phyloP scores from a whole-genome alignment of 1,140 invertebrate species.

The Drosophila novamexicana region DNA sequence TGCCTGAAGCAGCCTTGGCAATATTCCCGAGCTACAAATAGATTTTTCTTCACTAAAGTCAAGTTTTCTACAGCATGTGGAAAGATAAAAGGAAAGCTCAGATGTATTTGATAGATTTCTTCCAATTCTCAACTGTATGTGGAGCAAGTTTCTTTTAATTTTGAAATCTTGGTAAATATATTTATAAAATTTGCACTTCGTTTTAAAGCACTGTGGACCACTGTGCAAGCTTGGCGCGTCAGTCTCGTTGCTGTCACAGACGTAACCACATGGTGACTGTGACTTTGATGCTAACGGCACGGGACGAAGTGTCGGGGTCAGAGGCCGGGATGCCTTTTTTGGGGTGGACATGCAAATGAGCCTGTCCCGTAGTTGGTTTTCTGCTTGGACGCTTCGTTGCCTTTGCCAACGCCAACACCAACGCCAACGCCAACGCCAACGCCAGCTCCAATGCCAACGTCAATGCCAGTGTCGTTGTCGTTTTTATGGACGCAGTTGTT shows the following conservation, averaged over 20 bases:
- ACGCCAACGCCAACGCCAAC: constrained; percentile 9
- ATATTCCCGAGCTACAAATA: too few relatives aligned
- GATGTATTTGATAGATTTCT: too few relatives aligned
- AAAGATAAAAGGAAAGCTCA: too few relatives aligned
- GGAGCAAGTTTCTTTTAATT: too few relatives aligned
- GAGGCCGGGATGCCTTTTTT: constrained; percentile 15
- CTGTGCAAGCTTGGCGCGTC: constrained; percentile 45
- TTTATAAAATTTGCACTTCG: background rate
- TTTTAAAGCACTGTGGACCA: constrained; percentile 28
- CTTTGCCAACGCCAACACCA: constrained; percentile 46
- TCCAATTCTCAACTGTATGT: background rate
- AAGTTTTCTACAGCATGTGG: too few relatives aligned
- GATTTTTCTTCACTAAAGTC: too few relatives aligned
- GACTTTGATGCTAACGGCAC: constrained; percentile 65
- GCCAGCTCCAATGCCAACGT: background rate
- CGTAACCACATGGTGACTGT: constrained; percentile 79
- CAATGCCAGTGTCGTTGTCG: constrained; percentile 41
- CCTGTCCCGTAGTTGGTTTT: constrained; percentile 80
- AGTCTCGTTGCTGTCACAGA: constrained; percentile 72
- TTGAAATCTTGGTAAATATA: too few relatives aligned
- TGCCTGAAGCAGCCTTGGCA: too few relatives aligned
- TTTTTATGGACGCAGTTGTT: constrained; percentile 81
- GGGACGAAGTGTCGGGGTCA: constrained; percentile 29
- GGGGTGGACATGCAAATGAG: constrained; percentile 72
- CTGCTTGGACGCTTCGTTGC: constrained; percentile 80